phyloP scores from a whole-genome alignment of 2,113 vertebrate species.

The Passerina amoena region DNA sequence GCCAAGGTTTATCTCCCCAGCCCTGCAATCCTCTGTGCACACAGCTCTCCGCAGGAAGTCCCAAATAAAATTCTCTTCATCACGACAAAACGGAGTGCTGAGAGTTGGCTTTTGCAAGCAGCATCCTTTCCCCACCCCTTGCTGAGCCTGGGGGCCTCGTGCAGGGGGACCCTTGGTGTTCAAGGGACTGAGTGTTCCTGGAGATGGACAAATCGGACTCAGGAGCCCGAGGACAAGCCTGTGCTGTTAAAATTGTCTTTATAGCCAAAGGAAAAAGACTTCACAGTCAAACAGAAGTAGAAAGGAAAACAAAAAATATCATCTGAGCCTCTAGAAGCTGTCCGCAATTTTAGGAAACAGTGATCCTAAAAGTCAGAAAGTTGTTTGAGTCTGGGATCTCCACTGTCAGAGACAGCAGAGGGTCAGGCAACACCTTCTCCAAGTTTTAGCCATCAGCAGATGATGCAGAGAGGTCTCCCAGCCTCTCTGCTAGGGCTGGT shows the following conservation, averaged over 20 bases:
- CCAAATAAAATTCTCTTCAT: background rate
- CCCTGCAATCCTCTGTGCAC: background rate
- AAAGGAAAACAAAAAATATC: background rate
- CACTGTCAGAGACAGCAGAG: accelerated
- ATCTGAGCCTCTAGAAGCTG: background rate
- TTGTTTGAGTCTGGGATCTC: background rate
- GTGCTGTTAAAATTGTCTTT: background rate
- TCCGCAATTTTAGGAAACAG: background rate
- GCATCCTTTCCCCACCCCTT: background rate
- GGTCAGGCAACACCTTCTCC: background rate
- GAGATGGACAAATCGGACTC: background rate
- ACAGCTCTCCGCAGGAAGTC: background rate
- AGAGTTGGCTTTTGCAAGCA: background rate
- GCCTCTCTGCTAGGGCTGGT: background rate
- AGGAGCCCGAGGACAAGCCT: background rate
- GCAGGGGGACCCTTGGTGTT: too few relatives aligned
- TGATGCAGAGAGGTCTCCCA: accelerated
- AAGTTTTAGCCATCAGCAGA: background rate
- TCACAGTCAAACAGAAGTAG: background rate
- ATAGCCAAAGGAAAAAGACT: background rate
- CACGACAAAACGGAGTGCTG: background rate
- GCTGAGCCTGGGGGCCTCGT: background rate
- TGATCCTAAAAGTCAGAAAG: background rate
- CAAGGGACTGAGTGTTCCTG: background rate
- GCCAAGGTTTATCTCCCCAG: slow-evolving; percentile 22